Percentiles rank a stretch among this genome's conserved stretches.
phyloP scores from a whole-genome alignment of 2,113 vertebrate species.

The Machaerirhynchus nigripectus region DNA sequence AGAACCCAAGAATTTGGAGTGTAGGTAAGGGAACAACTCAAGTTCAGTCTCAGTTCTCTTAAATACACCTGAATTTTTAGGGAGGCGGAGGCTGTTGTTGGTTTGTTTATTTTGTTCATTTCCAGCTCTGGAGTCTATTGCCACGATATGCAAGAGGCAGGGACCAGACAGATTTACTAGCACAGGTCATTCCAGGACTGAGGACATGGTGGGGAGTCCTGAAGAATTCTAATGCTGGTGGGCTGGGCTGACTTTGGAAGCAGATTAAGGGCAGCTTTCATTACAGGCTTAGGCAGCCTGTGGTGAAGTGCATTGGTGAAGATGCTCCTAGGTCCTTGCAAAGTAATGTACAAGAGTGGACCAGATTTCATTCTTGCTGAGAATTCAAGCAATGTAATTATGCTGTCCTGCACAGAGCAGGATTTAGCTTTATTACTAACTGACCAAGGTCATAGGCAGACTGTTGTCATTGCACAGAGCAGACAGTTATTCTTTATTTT shows the following conservation, averaged over 20 bases:
- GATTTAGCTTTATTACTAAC: neutral
- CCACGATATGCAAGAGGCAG: neutral
- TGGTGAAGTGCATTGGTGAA: neutral
- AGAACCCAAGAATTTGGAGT: neutral
- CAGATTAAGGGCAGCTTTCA: neutral
- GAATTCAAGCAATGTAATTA: neutral
- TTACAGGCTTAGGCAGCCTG: neutral
- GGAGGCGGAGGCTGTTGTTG: neutral
- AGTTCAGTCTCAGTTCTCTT: neutral
- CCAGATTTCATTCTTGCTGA: neutral
- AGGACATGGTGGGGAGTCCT: neutral
- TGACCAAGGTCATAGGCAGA: neutral
- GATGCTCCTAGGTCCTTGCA: neutral
- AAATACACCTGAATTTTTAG: neutral
- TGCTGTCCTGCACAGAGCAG: neutral
- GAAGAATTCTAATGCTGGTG: neutral
- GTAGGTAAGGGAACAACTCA: accelerated
- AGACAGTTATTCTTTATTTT: neutral
- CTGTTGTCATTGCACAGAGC: neutral
- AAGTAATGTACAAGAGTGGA: neutral
- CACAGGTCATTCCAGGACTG: neutral
- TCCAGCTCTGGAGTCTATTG: neutral
- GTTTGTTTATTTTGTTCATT: neutral
- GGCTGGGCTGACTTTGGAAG: neutral
- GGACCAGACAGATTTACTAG: neutral